Evolutionary conservation across 2,113 vertebrate genomes (phyloP).

Genomic region (Psettodes erumei): DNA sequence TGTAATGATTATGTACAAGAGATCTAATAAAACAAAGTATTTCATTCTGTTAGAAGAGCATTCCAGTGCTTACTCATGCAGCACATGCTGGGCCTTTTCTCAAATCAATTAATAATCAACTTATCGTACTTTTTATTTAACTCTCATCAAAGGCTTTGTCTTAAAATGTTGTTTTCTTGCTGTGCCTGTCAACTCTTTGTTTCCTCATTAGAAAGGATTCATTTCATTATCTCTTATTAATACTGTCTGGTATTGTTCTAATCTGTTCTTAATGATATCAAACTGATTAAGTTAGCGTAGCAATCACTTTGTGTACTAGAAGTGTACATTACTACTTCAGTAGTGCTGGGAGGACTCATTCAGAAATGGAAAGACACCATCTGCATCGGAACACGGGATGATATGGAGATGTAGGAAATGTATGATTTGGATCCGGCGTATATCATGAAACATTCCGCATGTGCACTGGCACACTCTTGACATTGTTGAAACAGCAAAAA

Average conservation of each 20-base stretch:
- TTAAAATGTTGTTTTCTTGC: constrained; percentile 6
- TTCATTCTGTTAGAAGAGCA: constrained; percentile 13
- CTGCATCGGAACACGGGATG: background rate
- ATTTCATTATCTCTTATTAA: constrained; percentile 6
- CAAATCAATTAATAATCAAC: background rate
- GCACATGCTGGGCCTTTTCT: background rate
- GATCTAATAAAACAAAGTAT: background rate
- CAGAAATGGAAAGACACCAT: background rate
- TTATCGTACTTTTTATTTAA: background rate
- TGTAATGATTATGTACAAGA: background rate
- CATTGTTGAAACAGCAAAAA: constrained; percentile 5
- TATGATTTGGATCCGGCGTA: background rate
- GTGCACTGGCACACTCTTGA: background rate
- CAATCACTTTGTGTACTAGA: background rate
- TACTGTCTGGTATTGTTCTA: background rate
- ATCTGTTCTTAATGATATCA: constrained; percentile 4
- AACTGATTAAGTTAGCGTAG: background rate
- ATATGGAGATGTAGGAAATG: background rate
- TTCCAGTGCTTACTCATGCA: constrained; percentile 8
- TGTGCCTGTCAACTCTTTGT: background rate
- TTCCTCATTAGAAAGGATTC: background rate
- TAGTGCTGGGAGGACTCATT: background rate
- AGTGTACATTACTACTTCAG: too few species aligned
- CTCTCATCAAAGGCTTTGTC: background rate
- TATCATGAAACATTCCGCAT: background rate